phyloP scores from a whole-genome alignment of 2,113 vertebrate genomes.

The Ascaphus truei region DNA sequence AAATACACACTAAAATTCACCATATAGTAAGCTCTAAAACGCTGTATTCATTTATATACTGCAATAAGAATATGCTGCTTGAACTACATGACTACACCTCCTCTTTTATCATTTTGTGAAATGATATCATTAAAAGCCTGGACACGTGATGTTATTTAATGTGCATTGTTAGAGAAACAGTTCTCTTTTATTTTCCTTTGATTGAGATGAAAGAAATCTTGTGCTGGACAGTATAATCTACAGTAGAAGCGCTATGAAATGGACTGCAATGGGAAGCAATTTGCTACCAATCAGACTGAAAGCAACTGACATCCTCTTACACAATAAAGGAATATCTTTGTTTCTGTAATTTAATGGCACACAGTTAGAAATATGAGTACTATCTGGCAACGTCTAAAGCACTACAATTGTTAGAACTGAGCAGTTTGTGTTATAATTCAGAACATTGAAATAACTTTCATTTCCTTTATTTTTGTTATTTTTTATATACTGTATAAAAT shows the following conservation, averaged over 20 bases:
- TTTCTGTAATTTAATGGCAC: background rate
- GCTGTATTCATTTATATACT: too few relatives aligned
- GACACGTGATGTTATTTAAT: background rate
- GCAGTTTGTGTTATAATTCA: constrained; percentile 15
- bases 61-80: background rate
- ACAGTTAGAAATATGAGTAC: background rate
- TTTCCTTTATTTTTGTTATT: background rate
- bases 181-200: background rate
- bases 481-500: too few relatives aligned
- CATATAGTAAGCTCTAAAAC: too few relatives aligned
- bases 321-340: background rate
- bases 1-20: too few relatives aligned
- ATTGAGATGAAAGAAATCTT: constrained; percentile 20
- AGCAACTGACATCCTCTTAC: background rate
- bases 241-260: constrained; percentile 15
- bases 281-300: constrained; percentile 8
- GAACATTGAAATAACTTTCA: background rate
- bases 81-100: background rate
- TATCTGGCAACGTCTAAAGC: background rate
- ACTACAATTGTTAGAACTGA: background rate
- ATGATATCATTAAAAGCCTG: background rate
- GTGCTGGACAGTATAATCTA: background rate
- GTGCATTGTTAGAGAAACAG: constrained; percentile 10
- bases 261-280: constrained; percentile 3
- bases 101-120: background rate